These are phyloP conservation scores for Progne subis DNA, from an alignment of 2,113 vertebrate species.

Conservation along the genomic window DNA sequence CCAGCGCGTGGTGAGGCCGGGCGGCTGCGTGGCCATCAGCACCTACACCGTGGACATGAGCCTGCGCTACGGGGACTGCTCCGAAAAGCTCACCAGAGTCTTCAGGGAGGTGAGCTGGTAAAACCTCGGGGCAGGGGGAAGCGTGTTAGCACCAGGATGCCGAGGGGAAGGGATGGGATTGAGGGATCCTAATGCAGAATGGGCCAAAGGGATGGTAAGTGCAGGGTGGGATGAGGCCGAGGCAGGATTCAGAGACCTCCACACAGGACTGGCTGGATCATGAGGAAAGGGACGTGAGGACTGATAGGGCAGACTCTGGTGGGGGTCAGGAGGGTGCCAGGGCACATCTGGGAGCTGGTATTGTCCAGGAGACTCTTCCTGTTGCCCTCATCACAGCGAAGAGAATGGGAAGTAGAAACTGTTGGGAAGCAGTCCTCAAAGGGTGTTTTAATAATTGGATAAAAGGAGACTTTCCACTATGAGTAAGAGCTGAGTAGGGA, in stretches of 20 bases:
- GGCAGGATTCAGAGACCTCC: background rate
- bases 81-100: slow-evolving; percentile 65
- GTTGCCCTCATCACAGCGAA: background rate
- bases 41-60: slow-evolving; percentile 77
- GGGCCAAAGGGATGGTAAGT: background rate
- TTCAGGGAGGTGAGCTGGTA: slow-evolving; percentile 74
- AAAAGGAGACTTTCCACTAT: background rate
- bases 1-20: slow-evolving; percentile 73
- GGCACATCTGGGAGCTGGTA: too few species aligned
- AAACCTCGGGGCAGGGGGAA: accelerated
- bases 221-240: background rate
- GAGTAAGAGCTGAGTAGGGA: background rate
- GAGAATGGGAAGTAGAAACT: background rate
- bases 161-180: background rate
- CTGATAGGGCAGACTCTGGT: background rate
- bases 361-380: background rate
- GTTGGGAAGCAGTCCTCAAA: background rate
- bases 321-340: background rate
- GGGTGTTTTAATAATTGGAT: background rate
- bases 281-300: background rate
- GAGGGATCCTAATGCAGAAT: background rate
- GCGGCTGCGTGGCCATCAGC: slow-evolving; percentile 78
- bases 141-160: accelerated
- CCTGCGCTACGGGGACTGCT: slow-evolving; percentile 64
- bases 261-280: background rate